Base-by-base conservation (phyloP, 2,888 invertebrate species). In the Drosophila neonasuta region DNA sequence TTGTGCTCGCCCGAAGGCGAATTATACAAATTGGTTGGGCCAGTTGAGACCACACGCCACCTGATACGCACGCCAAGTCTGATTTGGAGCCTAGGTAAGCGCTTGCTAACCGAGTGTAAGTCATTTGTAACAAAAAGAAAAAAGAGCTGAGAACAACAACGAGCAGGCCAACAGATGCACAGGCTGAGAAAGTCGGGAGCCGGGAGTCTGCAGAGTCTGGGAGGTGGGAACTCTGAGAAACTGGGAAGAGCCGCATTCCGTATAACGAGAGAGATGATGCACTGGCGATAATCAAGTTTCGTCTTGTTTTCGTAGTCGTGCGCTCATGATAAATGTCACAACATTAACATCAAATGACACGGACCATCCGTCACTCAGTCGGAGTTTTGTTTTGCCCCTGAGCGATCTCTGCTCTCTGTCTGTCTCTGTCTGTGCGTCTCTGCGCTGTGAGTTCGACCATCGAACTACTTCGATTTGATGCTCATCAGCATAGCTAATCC, bases 311-410 rank as follows among this genome's bases (percentile, higher is more conserved):
- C 86, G 69, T 80, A 74, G 86, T 79, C 86, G 79, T 79, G 79
- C 81, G 86, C 87, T 85, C 83, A 87, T 90, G 90, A 90, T 90
- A 84, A 90, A 90, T 90, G 90, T 90, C 90, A 89, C 88, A 89
- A 89, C 90, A 90, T 90, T 89, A 90, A 90, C 90, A 88, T 89
- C 87, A 79, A 88, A 90, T 90, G 90, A 89, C 90, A 90, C 78
- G 90, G 82, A 88, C 87, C 90, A 90, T 90, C 90, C 89, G 90
- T 90, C 90, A 90, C 88, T 88, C 89, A 80, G 89, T 88, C 88
- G 89, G 80, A 84, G 79, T 79, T 66, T 76, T 61, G 59, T 66
- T 68, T 80, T 80, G 85, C 80, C 82, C 77, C 78, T 71, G 79
- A 80, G 84, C 79, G 79, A 83, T 79, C 83, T 61, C 52, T 62